These are phyloP conservation scores for Bilobella aurantiaca DNA, from an alignment of 1,140 invertebrate genomes.

Conservation along the genomic window DNA sequence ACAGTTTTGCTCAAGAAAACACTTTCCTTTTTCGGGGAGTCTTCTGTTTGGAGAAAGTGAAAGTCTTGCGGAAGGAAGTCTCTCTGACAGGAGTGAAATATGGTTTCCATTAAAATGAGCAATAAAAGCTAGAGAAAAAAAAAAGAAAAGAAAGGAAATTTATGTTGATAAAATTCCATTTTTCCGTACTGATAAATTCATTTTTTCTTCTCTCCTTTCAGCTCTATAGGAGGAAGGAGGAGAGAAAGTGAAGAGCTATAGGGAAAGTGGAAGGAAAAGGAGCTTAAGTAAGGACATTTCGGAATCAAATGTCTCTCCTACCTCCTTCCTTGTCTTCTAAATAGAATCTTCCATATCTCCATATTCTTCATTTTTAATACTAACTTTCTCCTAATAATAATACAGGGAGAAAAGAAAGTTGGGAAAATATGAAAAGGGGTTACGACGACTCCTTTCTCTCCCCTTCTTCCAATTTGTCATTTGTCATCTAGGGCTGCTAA, in stretches of 20 bases:
- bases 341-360: neutral
- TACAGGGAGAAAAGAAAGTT: conserved; percentile 16
- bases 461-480: conserved; percentile 1
- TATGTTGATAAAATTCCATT: conserved; percentile 36
- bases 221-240: neutral
- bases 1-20: neutral
- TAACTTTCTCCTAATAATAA: neutral
- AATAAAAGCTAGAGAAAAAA: conserved; percentile 35
- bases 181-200: conserved; percentile 36
- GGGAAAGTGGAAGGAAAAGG: neutral
- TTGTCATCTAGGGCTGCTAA: neutral
- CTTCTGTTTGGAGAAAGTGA: neutral
- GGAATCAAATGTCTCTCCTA: conserved; percentile 16
- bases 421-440: neutral
- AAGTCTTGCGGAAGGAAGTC: conserved; percentile 28
- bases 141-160: conserved; percentile 36
- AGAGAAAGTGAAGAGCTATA: neutral
- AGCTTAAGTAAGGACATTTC: neutral
- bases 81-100: conserved; percentile 35
- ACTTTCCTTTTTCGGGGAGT: neutral
- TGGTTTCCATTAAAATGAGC: conserved; percentile 35
- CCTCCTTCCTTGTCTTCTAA: too few species aligned
- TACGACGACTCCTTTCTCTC: neutral
- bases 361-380: neutral
- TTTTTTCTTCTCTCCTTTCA: conserved; percentile 24